A percentile compares a stretch with the other conserved stretches of the same genome.
Conservation (phyloP, 2,888 invertebrate species). For the Ochropleura plecta region DNA sequence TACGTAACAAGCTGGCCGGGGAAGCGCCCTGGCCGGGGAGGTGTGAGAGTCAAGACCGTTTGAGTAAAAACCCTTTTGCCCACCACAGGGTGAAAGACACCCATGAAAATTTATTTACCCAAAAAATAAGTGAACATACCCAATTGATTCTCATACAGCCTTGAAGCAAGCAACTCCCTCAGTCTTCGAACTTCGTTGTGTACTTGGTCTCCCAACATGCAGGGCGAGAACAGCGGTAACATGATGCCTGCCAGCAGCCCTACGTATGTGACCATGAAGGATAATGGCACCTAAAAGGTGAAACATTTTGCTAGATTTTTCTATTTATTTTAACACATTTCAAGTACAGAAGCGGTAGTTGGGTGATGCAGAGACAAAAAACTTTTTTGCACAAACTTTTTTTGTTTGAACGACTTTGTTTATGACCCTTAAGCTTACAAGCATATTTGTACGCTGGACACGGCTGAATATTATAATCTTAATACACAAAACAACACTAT, state of each 20-base stretch:
- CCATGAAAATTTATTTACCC: background rate
- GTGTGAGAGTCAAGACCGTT: background rate
- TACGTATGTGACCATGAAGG: conserved; percentile 60
- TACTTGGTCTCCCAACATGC: conserved; percentile 38
- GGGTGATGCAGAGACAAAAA: too few species aligned
- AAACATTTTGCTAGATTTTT: background rate
- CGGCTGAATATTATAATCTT: too few species aligned
- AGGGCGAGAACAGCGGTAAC: conserved; percentile 44
- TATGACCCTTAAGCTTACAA: too few species aligned
- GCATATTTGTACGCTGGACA: too few species aligned
- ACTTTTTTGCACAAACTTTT: too few species aligned
- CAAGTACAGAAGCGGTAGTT: too few species aligned
- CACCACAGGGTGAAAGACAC: background rate
- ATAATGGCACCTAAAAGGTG: conserved; percentile 67
- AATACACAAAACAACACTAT: too few species aligned
- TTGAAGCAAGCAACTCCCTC: conserved; percentile 73
- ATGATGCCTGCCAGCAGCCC: conserved; percentile 48
- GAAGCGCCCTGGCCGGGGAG: too few species aligned
- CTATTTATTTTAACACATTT: too few species aligned
- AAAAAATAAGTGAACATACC: conserved; percentile 63
- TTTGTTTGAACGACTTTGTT: too few species aligned
- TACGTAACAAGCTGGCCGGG: background rate
- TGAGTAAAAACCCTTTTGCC: background rate
- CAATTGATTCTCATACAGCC: conserved; percentile 80
- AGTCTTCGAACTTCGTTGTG: conserved; percentile 45